phyloP scores from a whole-genome alignment of 2,113 vertebrate species.

The Lanius collurio region DNA sequence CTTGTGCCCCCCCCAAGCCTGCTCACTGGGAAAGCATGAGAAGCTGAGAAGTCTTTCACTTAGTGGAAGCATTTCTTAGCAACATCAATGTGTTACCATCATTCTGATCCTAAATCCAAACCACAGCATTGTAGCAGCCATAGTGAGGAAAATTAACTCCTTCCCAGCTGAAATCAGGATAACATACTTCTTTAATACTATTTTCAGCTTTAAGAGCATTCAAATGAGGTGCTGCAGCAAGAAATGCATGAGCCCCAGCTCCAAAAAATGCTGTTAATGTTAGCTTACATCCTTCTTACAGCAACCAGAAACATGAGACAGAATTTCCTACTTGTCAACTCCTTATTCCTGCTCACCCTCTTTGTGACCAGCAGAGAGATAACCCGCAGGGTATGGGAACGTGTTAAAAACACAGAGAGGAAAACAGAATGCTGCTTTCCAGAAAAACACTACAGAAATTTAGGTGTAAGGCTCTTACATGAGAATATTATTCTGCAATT shows the following conservation, averaged over 20 bases:
- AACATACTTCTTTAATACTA: not conserved
- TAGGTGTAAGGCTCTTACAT: not conserved
- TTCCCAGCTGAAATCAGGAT: not conserved
- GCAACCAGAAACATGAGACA: not conserved
- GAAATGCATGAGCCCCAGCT: not conserved
- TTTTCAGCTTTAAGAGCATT: not conserved
- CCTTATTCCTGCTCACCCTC: not conserved
- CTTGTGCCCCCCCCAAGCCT: not conserved
- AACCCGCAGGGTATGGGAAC: not conserved
- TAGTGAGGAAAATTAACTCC: not conserved
- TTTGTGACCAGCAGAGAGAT: not conserved
- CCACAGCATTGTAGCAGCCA: not conserved
- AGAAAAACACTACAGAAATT: not conserved
- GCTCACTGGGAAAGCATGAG: not conserved
- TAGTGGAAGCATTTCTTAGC: not conserved
- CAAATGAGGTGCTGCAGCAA: not conserved
- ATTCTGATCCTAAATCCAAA: not conserved
- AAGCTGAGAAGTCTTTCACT: not conserved
- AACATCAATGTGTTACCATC: not conserved
- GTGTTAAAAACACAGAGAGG: not conserved
- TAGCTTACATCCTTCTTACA: not conserved
- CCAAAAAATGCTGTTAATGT: not conserved
- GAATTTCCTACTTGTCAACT: constrained; percentile 1
- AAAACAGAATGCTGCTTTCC: constrained; percentile 9
- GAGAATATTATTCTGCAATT: not conserved